Evolutionary conservation across 2,888 invertebrate species (phyloP).

Genomic region (Arrhopalites spinosus): DNA sequence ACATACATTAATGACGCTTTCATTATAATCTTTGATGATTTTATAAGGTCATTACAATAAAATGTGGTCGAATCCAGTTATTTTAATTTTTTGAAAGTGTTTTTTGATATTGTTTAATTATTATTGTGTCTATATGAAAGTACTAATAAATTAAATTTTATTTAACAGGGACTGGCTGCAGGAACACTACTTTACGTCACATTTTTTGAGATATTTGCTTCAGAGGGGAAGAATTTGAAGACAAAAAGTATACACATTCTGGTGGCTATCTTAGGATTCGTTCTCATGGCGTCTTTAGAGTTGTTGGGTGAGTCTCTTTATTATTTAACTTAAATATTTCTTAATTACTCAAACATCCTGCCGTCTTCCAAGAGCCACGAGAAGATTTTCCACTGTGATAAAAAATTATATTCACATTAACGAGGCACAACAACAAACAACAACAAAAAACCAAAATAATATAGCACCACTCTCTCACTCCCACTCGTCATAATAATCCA

Average conservation of each 20-base stretch:
- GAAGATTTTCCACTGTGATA: background rate
- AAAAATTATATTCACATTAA: too few species aligned
- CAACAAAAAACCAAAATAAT: too few species aligned
- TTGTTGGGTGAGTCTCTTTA: slow-evolving; percentile 50
- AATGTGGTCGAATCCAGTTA: too few species aligned
- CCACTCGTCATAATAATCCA: too few species aligned
- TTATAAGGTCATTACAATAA: too few species aligned
- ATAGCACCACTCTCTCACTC: too few species aligned
- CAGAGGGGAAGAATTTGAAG: slow-evolving; percentile 57
- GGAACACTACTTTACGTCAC: slow-evolving; percentile 64
- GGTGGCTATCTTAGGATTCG: slow-evolving; percentile 52
- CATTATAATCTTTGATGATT: too few species aligned
- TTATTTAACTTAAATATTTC: background rate
- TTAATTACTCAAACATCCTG: background rate
- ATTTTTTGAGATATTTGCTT: slow-evolving; percentile 63
- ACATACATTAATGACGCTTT: too few species aligned
- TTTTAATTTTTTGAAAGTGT: too few species aligned
- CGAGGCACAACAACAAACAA: too few species aligned
- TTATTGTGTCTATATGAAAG: too few species aligned
- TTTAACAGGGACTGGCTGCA: slow-evolving; percentile 62
- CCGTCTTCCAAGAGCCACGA: background rate
- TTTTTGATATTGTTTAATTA: too few species aligned
- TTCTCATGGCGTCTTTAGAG: slow-evolving; percentile 54
- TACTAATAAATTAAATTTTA: background rate
- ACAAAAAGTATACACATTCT: slow-evolving; percentile 53